Evolutionary conservation across 2,888 invertebrate genomes (phyloP).

Genomic region (Patella caerulea): DNA sequence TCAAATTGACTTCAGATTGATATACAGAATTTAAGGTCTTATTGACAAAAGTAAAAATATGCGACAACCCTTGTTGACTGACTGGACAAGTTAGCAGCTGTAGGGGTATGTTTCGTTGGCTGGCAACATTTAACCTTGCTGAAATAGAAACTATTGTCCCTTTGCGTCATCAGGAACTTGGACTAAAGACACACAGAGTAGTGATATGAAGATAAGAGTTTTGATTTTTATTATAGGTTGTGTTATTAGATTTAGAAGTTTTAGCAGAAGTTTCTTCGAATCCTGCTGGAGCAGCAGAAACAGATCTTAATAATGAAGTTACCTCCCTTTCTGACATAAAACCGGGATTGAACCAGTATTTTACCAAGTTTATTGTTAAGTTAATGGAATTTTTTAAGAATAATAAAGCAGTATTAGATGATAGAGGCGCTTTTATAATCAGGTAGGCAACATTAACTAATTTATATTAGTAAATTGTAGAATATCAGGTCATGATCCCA

Average conservation of each 20-base stretch:
- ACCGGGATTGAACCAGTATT: conserved; percentile 73
- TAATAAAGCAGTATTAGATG: conserved; percentile 88
- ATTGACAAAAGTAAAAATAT: no score
- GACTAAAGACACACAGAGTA: no score
- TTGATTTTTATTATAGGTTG: conserved; percentile 76
- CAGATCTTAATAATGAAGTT: conserved; percentile 5
- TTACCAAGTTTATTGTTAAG: conserved; percentile 90
- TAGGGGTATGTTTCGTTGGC: no score
- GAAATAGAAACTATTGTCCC: no score
- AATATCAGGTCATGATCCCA: no score
- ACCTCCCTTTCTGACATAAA: conserved; percentile 13
- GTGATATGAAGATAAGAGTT: no score
- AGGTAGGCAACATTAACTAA: conserved; percentile 76
- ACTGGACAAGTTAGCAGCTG: no score
- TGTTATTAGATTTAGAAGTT: conserved; percentile 92
- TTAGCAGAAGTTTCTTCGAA: conserved; percentile 80
- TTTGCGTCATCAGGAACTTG: no score
- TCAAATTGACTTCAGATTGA: no score
- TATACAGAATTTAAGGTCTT: no score
- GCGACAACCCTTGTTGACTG: no score
- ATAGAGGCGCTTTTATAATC: conserved; percentile 94
- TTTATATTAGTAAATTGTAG: no score
- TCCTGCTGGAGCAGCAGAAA: conserved; percentile 50
- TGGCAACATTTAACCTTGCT: neutral
- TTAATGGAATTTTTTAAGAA: conserved; percentile 87